Conservation (phyloP, 2,888 invertebrate species). For the Leucophenga montana region DNA sequence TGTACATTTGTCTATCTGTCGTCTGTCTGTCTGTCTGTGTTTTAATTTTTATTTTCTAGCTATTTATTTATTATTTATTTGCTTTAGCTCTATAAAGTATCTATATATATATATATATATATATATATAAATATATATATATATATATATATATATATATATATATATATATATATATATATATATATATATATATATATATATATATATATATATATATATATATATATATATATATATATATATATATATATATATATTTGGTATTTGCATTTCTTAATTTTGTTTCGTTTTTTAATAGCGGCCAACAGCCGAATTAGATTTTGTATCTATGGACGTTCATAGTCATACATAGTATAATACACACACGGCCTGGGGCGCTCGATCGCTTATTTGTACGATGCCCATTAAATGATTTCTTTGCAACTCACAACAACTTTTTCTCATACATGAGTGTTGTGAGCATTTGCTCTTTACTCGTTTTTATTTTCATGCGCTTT, state of each 20-base stretch:
- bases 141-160: too few relatives aligned
- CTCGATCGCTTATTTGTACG: constrained; percentile 30
- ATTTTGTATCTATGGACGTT: neutral
- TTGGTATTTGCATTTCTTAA: neutral
- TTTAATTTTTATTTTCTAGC: neutral
- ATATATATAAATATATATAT: too few relatives aligned
- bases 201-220: too few relatives aligned
- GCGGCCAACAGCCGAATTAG: neutral
- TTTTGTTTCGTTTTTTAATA: constrained; percentile 9
- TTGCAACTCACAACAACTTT: constrained; percentile 37
- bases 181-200: too few relatives aligned
- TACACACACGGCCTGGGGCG: neutral
- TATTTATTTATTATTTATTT: constrained; percentile 1
- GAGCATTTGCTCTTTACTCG: too few relatives aligned
- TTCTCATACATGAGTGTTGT: constrained; percentile 28
- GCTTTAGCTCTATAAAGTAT: constrained; percentile 55
- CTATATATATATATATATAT: too few relatives aligned
- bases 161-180: too few relatives aligned
- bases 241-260: constrained; percentile 13
- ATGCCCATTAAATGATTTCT: constrained; percentile 48
- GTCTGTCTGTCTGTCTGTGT: neutral
- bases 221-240: neutral
- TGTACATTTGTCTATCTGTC: too few relatives aligned
- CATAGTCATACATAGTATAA: constrained; percentile 7
- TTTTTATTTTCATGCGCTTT: constrained; percentile 35